Base-by-base conservation (phyloP, 2,888 invertebrate species). In the Hydriomena furcata region DNA sequence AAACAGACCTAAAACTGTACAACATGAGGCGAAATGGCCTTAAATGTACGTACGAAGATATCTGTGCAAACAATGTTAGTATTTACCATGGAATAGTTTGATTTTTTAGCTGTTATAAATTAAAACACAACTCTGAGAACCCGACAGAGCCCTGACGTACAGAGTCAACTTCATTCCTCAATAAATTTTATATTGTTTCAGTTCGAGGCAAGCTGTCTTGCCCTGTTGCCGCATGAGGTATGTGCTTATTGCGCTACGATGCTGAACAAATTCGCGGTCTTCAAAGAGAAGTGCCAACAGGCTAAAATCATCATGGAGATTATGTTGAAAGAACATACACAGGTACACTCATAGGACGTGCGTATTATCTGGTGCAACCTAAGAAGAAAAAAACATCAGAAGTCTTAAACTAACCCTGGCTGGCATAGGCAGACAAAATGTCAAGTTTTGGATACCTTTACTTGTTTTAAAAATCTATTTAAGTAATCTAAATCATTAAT, bases 31-130 rank as follows among this genome's bases (percentile, higher is more conserved):
- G 71, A 53, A 70, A 71, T 45, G 62, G 66, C 21, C 59, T 87
- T 1, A 65, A 68, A 48, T 58, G 65, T 7, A 57, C 72, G 0
- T 86, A 74, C 41, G 75, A 80, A 64, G 64, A 55, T 43, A 43
- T 86, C 0, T 79, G 76, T 31, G 85, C 82, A 23, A 52, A 50
- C 8, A 61, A 69, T 60, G 86, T 85, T 57, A 60, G 71, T 68
- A 52, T 40, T 34, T 66, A 3, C 2, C 2, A 3, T 17, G 17
- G 17, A 2, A 2, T 17, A 17, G 17, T 3, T 17, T 17, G 2
- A 17, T 4, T 3, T 4, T 17, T 17, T 17, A 17, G 2, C 4
- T 17, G 4, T 17, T 17, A 3, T 17, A 17, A 3, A 4, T 4
- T 17, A 4, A 17, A 17, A 17, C n/a, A 17, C 17, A 3, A 17